Conservation (phyloP, 2,888 invertebrate genomes). For the Sisyra terminalis region DNA sequence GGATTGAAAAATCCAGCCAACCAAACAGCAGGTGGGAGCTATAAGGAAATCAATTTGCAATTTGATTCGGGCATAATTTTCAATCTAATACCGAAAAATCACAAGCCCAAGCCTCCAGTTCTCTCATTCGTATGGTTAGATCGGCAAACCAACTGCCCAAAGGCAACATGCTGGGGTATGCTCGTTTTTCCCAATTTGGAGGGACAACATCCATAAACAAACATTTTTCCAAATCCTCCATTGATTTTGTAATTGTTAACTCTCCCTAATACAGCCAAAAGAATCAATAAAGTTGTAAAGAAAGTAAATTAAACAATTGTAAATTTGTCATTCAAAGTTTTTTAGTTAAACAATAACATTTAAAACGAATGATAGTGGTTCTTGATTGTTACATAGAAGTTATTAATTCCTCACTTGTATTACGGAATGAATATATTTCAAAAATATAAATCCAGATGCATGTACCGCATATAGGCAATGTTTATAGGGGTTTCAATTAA, state of each 20-base stretch:
- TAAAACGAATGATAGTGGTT: conserved; percentile 2
- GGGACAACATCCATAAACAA: conserved; percentile 88
- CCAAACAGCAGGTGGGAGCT: conserved; percentile 81
- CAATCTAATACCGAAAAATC: conserved; percentile 50
- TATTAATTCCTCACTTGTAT: no score
- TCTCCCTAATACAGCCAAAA: conserved; percentile 47
- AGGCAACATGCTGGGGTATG: conserved; percentile 76
- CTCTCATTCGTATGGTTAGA: conserved; percentile 58
- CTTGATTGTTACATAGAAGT: no score
- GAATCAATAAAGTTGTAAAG: not conserved
- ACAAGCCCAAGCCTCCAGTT: conserved; percentile 73
- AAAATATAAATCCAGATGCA: no score
- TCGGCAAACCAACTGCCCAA: conserved; percentile 81
- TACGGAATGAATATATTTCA: no score
- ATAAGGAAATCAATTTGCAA: conserved; percentile 11
- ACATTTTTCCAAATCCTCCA: conserved; percentile 74
- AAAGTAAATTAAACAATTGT: not conserved
- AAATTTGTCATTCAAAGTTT: no score
- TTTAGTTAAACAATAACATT: not conserved
- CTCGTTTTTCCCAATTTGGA: conserved; percentile 64
- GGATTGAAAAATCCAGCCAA: conserved; percentile 93
- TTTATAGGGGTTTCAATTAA: no score
- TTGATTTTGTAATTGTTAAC: conserved; percentile 78
- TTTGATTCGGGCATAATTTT: no score
- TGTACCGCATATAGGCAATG: no score